These are phyloP conservation scores for Microctonus hyperodae DNA, from an alignment of 2,888 invertebrate species.

Conservation along the genomic window DNA sequence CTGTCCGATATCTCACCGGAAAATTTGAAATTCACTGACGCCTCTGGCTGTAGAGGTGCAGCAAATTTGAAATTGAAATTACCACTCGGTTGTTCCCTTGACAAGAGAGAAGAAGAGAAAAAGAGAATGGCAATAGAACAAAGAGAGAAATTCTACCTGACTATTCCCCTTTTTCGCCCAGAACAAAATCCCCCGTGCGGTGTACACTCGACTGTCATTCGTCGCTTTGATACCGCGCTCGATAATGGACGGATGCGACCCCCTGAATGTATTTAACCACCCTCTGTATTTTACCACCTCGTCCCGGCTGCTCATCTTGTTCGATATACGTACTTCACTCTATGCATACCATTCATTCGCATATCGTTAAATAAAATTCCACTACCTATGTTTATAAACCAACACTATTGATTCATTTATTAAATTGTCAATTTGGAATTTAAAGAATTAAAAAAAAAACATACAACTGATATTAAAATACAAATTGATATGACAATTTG, in stretches of 20 bases:
- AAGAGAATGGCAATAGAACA: constrained; percentile 9
- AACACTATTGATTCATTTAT: not conserved
- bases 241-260: constrained; percentile 35
- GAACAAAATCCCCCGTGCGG: constrained; percentile 33
- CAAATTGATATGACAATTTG: not conserved
- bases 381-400: not conserved
- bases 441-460: not conserved
- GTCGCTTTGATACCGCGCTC: constrained; percentile 35
- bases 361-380: not conserved
- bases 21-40: constrained; percentile 20
- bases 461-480: not conserved
- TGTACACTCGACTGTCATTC: constrained; percentile 26
- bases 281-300: not conserved
- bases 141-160: not conserved
- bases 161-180: constrained; percentile 10
- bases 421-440: not conserved
- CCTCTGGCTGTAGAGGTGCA: constrained; percentile 17
- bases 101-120: constrained; percentile 23
- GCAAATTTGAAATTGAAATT: constrained; percentile 41
- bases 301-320: not conserved
- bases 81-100: constrained; percentile 26
- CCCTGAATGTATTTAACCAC: not conserved
- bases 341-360: not conserved
- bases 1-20: constrained; percentile 9
- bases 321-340: not conserved